Base-by-base conservation (phyloP, 2,797 vertebrate species). In the Chiroxiphia lanceolata region DNA sequence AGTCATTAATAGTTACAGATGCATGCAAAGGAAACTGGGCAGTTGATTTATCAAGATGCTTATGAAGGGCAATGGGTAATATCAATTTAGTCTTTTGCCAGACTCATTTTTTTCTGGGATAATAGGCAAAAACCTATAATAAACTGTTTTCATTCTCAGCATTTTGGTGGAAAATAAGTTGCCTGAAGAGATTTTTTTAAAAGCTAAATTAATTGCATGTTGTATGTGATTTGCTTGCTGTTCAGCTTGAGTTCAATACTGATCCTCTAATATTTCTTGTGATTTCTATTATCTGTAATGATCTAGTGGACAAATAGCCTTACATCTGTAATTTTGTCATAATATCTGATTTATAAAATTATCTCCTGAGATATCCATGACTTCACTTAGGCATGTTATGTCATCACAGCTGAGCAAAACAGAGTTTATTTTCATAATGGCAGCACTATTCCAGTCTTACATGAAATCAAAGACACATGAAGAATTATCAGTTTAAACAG, bases 221-320 rank as follows among this genome's bases (percentile, higher is more conserved):
- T 60, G 5, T 54, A 36, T 84, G 51, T 77, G 59, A 83, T 80
- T 90, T 90, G 11, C 51, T 87, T 20, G 14, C 79, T 59, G 54
- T 94, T 91, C 80, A 70, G 59, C 63, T 80, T 54, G 77, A 57
- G 44, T 87, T 94, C 60, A 10, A 44, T 93, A 96, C 93, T 79
- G 91, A 94, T 95, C 91, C 29, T 74, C 44, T 59, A 53, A 36
- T 79, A 56, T 76, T 94, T 94, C 60, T 76, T 94, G 85, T 88
- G 70, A 40, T 89, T 67, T 86, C 85, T 74, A 29, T 90, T 91
- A 76, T 59, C 38, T 63, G 9, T 80, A 94, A 90, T 72, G 47
- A 57, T 75, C 31, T 70, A 51, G 48, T 20, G 3, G 83, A 87
- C 36, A 89, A 87, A 74, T 44, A 87, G 25, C 70, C 45, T 84